Base-by-base conservation (phyloP, 2,888 invertebrate genomes). In the Hydropsyche betteni region DNA sequence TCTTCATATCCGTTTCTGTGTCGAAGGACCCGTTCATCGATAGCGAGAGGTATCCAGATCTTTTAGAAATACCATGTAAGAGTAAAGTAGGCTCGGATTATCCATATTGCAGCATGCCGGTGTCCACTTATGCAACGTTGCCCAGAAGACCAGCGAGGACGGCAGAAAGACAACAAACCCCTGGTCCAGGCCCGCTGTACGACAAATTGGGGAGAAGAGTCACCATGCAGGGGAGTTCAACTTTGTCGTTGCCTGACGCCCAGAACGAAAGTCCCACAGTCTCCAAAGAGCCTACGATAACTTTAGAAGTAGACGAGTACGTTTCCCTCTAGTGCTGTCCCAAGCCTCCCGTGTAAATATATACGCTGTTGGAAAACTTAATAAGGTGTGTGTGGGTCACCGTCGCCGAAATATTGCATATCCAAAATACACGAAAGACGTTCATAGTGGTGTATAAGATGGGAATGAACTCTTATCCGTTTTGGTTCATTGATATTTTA, bases 1-100 rank as follows among this genome's bases (percentile, higher is more conserved):
- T 92, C 80, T 92, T 92, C 84, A 92, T 92, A 81, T 91, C 92
- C 77, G 92, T 92, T 70, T 91, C 92, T 12, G 89, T 92, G 80
- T 91, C 91, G 80, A 91, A 91, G 83, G 92, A 92, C 80, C 88
- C 90, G 82, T 85, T 86, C 74, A 82, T 88, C 78, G 86, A 86
- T 81, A 87, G 89, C 68, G 89, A 89, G 79, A 89, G 91, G 82
- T 92, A 92, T 84, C 93, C 92, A 64, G 93, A 92, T 83, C 85
- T 93, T 78, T 84, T 92, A 80, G 92, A 92, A 83, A 90, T 92
- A 80, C 91, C 92, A 73, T 88, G 89, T 81, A 85, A 90, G 74
- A 83, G 86, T 80, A 84, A 86, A 76, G 64, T 71, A 2, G 74
- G 74, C 5, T 52, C 76, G 8, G 79, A 79, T 7, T 58, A 74